Evolutionary conservation across 2,797 vertebrate genomes (phyloP), one percentile per base, ranked within the genome.

Genomic region (Ptychobarbus kaznakovi): DNA sequence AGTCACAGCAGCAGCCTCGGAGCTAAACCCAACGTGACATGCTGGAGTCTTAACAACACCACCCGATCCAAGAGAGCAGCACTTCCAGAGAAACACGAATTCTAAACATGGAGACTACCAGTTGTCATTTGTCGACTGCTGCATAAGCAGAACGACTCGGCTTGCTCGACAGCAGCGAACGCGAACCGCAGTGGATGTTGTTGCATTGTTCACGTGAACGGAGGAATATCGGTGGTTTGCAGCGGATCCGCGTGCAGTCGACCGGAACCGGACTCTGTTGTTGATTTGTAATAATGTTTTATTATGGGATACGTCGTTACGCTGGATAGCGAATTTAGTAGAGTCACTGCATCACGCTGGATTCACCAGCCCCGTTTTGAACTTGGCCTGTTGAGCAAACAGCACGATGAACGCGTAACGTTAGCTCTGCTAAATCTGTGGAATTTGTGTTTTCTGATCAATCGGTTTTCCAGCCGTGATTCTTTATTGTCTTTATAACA

Each of bases 11-110:
- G 58, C 65, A 74, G 81, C 84, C 35, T 83, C 81, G 86, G 46
- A 83, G 76, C 86, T 83, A 78, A 78, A 82, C 70, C 84, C 79
- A 89, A 89, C 86, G 86, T 89, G 88, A 89, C 88, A 86, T 61
- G 63, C 78, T n/a, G 72, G 80, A 86, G 70, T 58, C 65, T 68
- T 58, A 86, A 78, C 38, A 85, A 80, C 66, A 82, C 22, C 79
- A 82, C 32, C 79, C 58, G 80, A 84, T 49, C 61, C 35, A 51
- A 73, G 58, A 73, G 58, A 75, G 83, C 63, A 63, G 73, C 38
- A 69, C 70, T 32, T 28, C n/a, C 40, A 70, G 35, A 49, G 49
- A 69, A 25, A 40, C 16, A 42, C 6, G 32, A 38, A 56, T 35
- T 69, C 80, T 70, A 70, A 46, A 77, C 20, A 77, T 66, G 61